Base-by-base conservation (phyloP, 2,888 invertebrate species). In the Cartodere bifasciata region DNA sequence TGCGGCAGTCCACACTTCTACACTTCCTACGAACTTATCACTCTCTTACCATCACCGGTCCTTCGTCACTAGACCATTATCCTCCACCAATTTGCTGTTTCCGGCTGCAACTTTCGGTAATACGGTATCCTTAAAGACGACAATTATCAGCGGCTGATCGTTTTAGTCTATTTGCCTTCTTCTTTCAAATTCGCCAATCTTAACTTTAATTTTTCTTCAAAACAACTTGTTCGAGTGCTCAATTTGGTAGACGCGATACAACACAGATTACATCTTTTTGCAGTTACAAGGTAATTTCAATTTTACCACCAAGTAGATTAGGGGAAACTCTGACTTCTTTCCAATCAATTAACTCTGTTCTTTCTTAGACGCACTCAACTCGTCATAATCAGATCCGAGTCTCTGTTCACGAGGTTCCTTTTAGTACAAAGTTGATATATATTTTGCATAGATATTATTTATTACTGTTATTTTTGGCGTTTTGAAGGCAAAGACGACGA, bases 1-100 rank as follows among this genome's bases (percentile, higher is more conserved):
- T 71, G 54, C 71, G 70, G 71, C 59, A 70, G 49, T 70, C 70
- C 52, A 52, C 50, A 48, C 50, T 52, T 56, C 52, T 40, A 54
- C 52, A 50, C 48, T 53, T 53, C 53, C 52, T 55, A 55, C 54
- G 53, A 53, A 55, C 52, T n/a, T n/a, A n/a, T n/a, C n/a, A n/a
- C n/a, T 53, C 47, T 48, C 28, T 51, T 52, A 54, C 49, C 52
- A 41, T 48, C 50, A 50, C 52, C 48, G 50, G 48, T 50, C 50
- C 52, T 51, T 46, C 46, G 12, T n/a, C n/a, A n/a, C n/a, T n/a
- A n/a, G 20, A 7, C 20, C 7, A 7, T 23, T 11, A n/a, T n/a
- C n/a, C n/a, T n/a, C n/a, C n/a, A n/a, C n/a, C n/a, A n/a, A n/a
- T n/a, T n/a, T n/a, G n/a, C n/a, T n/a, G n/a, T n/a, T 4, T 32